phyloP scores from a whole-genome alignment of 2,113 vertebrate species.

The Pyxicephalus adspersus region DNA sequence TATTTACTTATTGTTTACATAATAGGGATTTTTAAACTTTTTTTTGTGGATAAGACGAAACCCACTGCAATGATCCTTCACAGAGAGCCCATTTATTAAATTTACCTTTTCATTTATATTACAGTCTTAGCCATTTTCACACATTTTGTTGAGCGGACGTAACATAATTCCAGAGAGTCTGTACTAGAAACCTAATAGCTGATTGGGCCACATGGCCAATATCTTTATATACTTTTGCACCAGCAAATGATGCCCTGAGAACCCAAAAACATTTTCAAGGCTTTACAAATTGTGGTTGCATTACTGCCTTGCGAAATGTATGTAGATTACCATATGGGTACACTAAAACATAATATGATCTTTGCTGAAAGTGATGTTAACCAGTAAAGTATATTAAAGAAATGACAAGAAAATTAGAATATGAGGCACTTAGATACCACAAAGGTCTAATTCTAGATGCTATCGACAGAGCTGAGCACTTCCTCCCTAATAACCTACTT shows the following conservation, averaged over 20 bases:
- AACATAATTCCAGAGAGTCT: too few relatives aligned
- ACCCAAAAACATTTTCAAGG: not conserved
- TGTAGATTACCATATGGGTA: constrained; percentile 41
- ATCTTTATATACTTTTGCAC: too few relatives aligned
- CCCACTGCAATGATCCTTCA: too few relatives aligned
- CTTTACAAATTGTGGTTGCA: not conserved
- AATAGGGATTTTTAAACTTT: too few relatives aligned
- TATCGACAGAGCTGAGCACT: constrained; percentile 9
- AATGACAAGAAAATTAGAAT: constrained; percentile 53
- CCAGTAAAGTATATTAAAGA: constrained; percentile 54
- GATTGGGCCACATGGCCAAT: too few relatives aligned
- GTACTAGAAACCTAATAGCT: too few relatives aligned
- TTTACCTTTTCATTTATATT: too few relatives aligned
- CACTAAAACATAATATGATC: constrained; percentile 52
- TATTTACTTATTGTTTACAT: too few relatives aligned
- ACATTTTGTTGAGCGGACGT: too few relatives aligned
- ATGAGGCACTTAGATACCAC: constrained; percentile 50
- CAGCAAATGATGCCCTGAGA: not conserved
- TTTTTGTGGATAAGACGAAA: too few relatives aligned
- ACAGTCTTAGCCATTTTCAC: too few relatives aligned
- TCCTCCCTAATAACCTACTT: constrained; percentile 45
- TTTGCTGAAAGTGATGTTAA: constrained; percentile 47
- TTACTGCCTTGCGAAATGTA: not conserved
- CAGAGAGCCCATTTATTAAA: too few relatives aligned
- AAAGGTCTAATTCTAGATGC: constrained; percentile 50